Base-by-base conservation (phyloP, 1,140 invertebrate genomes). In the Bradysia coprophila region DNA sequence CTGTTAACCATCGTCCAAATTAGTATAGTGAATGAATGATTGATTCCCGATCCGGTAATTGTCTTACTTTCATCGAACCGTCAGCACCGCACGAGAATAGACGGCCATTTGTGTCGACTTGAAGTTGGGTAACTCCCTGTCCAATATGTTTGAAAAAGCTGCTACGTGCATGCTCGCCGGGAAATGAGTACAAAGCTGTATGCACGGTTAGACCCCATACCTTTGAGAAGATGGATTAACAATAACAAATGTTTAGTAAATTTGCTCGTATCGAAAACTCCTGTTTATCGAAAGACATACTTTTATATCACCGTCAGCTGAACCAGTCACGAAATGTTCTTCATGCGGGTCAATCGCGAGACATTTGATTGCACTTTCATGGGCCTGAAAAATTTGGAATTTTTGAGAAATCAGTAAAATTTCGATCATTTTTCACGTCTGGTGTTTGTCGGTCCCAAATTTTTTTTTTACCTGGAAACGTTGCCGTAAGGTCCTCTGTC, bases 241-340 rank as follows among this genome's bases (percentile, higher is more conserved):
- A 20, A 28, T 8, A 28, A 28, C 24, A 28, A n/a, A n/a, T n/a
- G n/a, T n/a, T n/a, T n/a, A n/a, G n/a, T n/a, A n/a, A n/a, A n/a
- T n/a, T n/a, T n/a, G n/a, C n/a, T n/a, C n/a, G n/a, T 10, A 15
- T 10, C n/a, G 6, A 37, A 37, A 10, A n/a, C 9, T 37, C 15
- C 16, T 37, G 18, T 37, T 8, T 8, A 37, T 37, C 18, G 16
- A 6, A 32, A 20, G 15, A 23, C 33, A 45, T 62, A 95, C 93
- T 77, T 98, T 98, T 47, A 98, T 94, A 65, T 98, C 92, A 19
- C 95, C 95, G 64, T 98, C 94, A n/a, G 90, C 87, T 31, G 93
- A 88, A 24, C 94, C 95, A 42, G 93, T 93, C 8, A 91, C 90
- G 63, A 97, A 96, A 62, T 87, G 89, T 63, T 98, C 92, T 66